These are phyloP conservation scores for Drosophila nikananu DNA, from an alignment of 1,140 invertebrate species.

Conservation along the genomic window DNA sequence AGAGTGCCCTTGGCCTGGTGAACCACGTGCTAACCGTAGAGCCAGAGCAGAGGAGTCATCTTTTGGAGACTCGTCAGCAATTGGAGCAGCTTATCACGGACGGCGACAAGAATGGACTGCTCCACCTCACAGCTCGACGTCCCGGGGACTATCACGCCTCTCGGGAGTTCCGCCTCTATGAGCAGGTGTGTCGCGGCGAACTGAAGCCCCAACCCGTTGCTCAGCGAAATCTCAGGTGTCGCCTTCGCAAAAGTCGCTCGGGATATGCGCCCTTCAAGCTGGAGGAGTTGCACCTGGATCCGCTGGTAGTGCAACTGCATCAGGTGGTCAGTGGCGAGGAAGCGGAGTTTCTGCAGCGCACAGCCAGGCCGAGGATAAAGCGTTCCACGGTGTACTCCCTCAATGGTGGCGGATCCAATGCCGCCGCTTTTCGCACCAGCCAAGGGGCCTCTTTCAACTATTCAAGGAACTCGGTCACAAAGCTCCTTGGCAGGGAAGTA, in stretches of 20 bases:
- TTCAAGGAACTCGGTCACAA: conserved; percentile 91
- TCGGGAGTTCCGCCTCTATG: conserved; percentile 87
- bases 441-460: conserved; percentile 98
- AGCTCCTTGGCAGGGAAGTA: conserved; percentile 89
- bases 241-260: conserved; percentile 87
- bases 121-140: conserved; percentile 51
- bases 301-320: conserved; percentile 95
- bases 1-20: conserved; percentile 93
- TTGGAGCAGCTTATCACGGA: conserved; percentile 64
- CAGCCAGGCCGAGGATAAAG: conserved; percentile 91
- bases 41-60: conserved; percentile 93
- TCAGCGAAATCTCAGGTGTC: conserved; percentile 88
- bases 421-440: conserved; percentile 93
- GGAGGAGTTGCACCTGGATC: conserved; percentile 94
- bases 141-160: conserved; percentile 65
- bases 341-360: conserved; percentile 93
- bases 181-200: conserved; percentile 95
- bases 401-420: conserved; percentile 18
- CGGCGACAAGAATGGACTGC: conserved; percentile 63
- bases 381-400: conserved; percentile 63
- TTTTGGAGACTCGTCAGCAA: conserved; percentile 90
- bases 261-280: conserved; percentile 91
- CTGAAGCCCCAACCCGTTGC: conserved; percentile 84
- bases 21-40: conserved; percentile 94
- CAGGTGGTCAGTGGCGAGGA: conserved; percentile 94